Evolutionary conservation across 2,113 vertebrate genomes (phyloP).

Genomic region (Galeopterus variegatus): DNA sequence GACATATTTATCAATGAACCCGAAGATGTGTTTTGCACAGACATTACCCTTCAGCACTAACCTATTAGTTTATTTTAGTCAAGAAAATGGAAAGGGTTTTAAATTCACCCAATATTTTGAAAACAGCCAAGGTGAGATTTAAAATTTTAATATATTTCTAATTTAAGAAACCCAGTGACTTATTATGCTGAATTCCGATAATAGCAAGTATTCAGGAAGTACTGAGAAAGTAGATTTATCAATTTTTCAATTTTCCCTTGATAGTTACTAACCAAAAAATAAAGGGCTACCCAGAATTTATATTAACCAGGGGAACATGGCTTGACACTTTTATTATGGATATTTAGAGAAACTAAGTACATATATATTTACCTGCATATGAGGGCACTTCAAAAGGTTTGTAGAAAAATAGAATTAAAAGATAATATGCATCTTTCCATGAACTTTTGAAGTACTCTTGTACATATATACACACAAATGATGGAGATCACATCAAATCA

Average conservation of each 20-base stretch:
- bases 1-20: constrained; percentile 35
- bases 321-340: background rate
- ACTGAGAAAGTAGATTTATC: background rate
- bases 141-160: constrained; percentile 42
- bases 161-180: background rate
- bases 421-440: no score
- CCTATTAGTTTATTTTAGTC: constrained; percentile 29
- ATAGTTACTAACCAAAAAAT: background rate
- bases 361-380: background rate
- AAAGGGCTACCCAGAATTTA: background rate
- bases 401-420: no score
- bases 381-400: no score
- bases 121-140: constrained; percentile 21
- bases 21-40: background rate
- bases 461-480: background rate
- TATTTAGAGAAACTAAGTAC: background rate
- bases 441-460: no score
- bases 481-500: background rate
- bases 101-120: constrained; percentile 47
- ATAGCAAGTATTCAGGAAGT: constrained; percentile 36
- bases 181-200: background rate
- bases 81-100: background rate
- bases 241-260: background rate
- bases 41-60: constrained; percentile 21
- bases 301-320: background rate